A percentile compares a stretch with the other conserved stretches of the same genome.
phyloP scores from a whole-genome alignment of 2,113 vertebrate species.

The Notarius quadriscutis region DNA sequence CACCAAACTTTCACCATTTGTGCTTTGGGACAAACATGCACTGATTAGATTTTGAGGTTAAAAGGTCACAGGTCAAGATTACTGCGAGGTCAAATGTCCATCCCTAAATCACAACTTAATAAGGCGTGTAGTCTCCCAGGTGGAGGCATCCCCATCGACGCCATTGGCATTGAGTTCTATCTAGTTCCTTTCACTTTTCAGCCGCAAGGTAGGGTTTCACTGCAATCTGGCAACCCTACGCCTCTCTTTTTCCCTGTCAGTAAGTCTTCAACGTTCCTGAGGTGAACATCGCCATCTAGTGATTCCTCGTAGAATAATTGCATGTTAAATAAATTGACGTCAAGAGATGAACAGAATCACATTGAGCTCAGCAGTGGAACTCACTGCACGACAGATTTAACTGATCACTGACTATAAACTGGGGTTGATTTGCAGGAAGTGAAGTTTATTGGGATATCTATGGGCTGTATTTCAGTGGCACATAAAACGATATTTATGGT shows the following conservation, averaged over 20 bases:
- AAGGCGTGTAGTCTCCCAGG: too few relatives aligned
- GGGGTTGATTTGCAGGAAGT: background rate
- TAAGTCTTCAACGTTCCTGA: background rate
- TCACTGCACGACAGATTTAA: background rate
- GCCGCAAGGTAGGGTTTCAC: background rate
- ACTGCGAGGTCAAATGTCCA: too few relatives aligned
- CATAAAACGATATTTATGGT: background rate
- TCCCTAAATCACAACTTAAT: too few relatives aligned
- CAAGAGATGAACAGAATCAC: background rate
- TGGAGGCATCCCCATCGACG: too few relatives aligned
- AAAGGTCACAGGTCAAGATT: too few relatives aligned
- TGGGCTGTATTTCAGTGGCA: background rate
- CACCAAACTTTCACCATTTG: too few relatives aligned
- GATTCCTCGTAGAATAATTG: background rate
- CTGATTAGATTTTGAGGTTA: too few relatives aligned
- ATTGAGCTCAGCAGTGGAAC: background rate
- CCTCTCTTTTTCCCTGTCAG: background rate
- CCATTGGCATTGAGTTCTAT: too few relatives aligned
- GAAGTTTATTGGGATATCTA: background rate
- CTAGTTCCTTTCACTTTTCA: too few relatives aligned
- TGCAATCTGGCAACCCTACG: slow-evolving; percentile 18
- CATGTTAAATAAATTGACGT: background rate
- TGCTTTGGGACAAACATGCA: too few relatives aligned
- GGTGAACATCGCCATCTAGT: slow-evolving; percentile 34
- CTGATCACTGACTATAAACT: background rate